These are phyloP conservation scores for Oreortyx pictus DNA, from an alignment of 2,797 vertebrate species.

Conservation along the genomic window DNA sequence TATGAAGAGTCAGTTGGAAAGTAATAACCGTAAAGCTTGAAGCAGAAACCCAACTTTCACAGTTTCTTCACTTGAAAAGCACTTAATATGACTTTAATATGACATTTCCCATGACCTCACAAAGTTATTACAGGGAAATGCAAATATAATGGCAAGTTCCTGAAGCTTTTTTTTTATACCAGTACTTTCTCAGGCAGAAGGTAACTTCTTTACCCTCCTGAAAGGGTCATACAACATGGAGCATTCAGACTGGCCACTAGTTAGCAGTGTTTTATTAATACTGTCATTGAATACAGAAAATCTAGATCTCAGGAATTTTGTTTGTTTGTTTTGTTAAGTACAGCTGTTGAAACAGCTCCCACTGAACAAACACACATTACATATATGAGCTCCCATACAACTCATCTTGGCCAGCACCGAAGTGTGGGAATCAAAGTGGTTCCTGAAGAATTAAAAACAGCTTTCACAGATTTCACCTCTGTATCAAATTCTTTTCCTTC, in stretches of 20 bases:
- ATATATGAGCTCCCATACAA: neutral
- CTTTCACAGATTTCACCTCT: constrained; percentile 27
- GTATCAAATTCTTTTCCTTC: constrained; percentile 22
- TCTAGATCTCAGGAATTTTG: rapidly evolving
- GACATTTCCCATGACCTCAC: rapidly evolving
- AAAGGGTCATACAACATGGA: neutral
- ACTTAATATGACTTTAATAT: neutral
- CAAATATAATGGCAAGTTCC: neutral
- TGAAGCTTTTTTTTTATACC: neutral
- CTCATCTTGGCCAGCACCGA: neutral
- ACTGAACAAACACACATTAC: neutral
- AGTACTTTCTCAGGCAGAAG: neutral
- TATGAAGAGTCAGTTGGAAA: neutral
- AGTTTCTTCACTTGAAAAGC: neutral
- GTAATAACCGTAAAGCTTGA: neutral
- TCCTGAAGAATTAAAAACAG: neutral
- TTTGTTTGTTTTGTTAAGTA: neutral
- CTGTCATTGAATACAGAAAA: neutral
- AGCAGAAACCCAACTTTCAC: neutral
- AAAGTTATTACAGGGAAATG: neutral
- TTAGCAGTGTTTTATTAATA: neutral
- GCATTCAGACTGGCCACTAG: neutral
- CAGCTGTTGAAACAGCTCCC: neutral
- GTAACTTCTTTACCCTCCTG: neutral
- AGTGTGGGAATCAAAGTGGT: neutral